Percentiles rank a stretch among this genome's conserved stretches.
phyloP scores from a whole-genome alignment of 1,140 invertebrate species.

The Platorchestia sp. region DNA sequence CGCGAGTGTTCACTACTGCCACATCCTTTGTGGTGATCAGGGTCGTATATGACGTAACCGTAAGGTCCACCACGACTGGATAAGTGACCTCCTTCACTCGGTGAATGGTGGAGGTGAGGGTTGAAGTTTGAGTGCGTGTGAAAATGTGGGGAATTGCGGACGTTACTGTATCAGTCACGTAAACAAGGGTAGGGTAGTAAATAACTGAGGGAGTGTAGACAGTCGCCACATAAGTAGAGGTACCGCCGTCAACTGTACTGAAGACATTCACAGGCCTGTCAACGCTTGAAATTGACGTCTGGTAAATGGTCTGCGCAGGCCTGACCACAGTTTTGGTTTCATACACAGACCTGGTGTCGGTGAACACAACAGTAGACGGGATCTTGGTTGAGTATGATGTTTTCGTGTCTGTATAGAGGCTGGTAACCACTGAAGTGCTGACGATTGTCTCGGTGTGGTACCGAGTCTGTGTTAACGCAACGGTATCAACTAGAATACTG shows the following conservation, averaged over 20 bases:
- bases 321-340: neutral
- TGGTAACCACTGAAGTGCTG: neutral
- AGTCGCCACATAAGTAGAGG: neutral
- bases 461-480: neutral
- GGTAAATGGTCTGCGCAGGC: neutral
- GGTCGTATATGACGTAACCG: neutral
- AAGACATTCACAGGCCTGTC: neutral
- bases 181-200: slow-evolving; percentile 16
- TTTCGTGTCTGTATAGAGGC: neutral
- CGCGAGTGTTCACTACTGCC: neutral
- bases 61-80: neutral
- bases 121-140: neutral
- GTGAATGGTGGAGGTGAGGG: neutral
- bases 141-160: neutral
- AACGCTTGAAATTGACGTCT: neutral
- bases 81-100: neutral
- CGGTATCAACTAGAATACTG: neutral
- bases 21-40: neutral
- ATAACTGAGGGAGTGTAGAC: neutral
- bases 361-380: neutral
- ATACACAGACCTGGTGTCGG: neutral
- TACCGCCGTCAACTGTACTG: neutral
- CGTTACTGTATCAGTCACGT: neutral
- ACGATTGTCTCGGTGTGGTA: slow-evolving; percentile 3
- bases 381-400: neutral